Base-by-base conservation (phyloP, 2,797 vertebrate species). In the Balearica regulorum region DNA sequence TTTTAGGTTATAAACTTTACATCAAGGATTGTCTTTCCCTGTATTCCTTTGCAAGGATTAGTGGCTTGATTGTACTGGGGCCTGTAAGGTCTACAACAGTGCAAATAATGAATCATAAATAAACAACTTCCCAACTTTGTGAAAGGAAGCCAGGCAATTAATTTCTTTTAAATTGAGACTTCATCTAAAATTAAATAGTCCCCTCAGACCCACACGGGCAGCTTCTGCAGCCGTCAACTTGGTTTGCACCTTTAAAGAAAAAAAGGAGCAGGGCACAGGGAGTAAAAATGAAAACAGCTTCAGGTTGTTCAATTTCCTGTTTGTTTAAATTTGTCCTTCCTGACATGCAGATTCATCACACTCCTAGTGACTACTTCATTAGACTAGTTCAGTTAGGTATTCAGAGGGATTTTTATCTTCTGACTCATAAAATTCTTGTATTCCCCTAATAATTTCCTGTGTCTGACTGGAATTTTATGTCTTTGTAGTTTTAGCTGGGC, bases 381-480 rank as follows among this genome's bases (percentile, higher is more conserved):
- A 97, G 96, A 97, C 98, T 98, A 98, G 93, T 97, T 98, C 96
- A 95, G 90, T 97, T 84, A 96, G 97, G 89, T 97, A 98, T 98
- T 98, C 95, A 95, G 95, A 94, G 94, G 98, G 97, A 98, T 98
- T 98, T 98, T 98, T 96, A 95, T 97, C 94, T 97, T 98, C 96
- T 98, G 98, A 98, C 97, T 98, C 98, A 98, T 97, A 97, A 97
- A 98, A 98, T 98, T 98, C 98, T 97, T 98, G 97, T 98, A 98
- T 98, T 98, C 98, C 98, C 97, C 73, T 35, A 96, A 98, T 98
- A 98, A 98, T 98, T 98, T 98, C 98, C 98, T 97, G 95, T 94
- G 95, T 98, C 97, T 98, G 94, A 97, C 96, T 98, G 97, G 98
- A 98, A 97, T 98, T 97, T 98, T 94, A 93, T 73, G 87, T 98